Evolutionary conservation across 1,140 invertebrate genomes (phyloP).

Genomic region (Frieseomelitta varia): DNA sequence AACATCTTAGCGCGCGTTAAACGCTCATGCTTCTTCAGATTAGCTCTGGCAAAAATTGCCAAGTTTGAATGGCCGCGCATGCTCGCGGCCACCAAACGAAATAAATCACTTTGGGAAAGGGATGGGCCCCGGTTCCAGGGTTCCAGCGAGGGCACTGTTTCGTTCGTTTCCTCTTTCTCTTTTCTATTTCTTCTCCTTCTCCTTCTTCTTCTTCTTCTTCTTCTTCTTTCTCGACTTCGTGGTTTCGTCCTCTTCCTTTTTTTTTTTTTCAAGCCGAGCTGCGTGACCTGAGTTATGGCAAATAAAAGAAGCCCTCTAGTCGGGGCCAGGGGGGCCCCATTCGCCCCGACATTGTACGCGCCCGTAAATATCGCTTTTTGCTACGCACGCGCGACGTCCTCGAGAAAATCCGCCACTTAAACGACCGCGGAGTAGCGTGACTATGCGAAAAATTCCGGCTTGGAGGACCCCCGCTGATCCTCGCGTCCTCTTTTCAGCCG

Average conservation of each 20-base stretch:
- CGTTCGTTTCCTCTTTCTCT: constrained; percentile 13
- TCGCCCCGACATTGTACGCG: constrained; percentile 46
- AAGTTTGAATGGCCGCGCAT: constrained; percentile 61
- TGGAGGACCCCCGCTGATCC: constrained; percentile 18
- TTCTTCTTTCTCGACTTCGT: background rate
- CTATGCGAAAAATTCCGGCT: constrained; percentile 24
- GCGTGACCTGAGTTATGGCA: constrained; percentile 61
- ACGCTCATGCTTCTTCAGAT: constrained; percentile 68
- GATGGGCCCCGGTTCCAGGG: constrained; percentile 21
- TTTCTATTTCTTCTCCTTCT: background rate
- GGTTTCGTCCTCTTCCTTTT: constrained; percentile 8
- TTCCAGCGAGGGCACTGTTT: constrained; percentile 57
- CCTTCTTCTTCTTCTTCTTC: constrained; percentile 20
- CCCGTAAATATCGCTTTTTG: constrained; percentile 55
- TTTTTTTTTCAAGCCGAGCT: background rate
- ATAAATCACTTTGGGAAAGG: constrained; percentile 67
- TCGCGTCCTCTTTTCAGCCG: constrained; percentile 23
- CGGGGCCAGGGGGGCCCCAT: constrained; percentile 1
- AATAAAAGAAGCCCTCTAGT: constrained; percentile 45
- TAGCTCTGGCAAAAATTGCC: constrained; percentile 62
- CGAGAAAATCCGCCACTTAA: constrained; percentile 53
- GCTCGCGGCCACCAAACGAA: constrained; percentile 58
- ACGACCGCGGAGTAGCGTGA: background rate
- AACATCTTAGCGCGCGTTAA: constrained; percentile 67
- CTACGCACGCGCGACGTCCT: constrained; percentile 40